phyloP scores from a whole-genome alignment of 1,140 invertebrate genomes.

The Trichonephila clavata region DNA sequence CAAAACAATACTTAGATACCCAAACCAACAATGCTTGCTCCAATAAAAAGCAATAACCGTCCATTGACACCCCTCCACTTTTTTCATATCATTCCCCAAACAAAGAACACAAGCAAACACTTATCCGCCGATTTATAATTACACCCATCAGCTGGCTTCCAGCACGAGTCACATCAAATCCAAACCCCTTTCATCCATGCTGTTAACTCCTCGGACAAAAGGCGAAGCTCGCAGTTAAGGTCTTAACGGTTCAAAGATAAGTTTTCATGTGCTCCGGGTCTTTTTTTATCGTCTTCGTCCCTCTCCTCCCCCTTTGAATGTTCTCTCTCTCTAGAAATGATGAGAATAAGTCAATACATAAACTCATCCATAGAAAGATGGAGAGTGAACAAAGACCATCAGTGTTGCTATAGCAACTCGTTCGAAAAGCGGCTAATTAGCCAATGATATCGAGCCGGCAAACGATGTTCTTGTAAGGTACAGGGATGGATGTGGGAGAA shows the following conservation, averaged over 20 bases:
- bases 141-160: background rate
- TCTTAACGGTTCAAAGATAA: background rate
- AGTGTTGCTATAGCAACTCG: background rate
- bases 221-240: conserved; percentile 3
- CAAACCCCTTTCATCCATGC: background rate
- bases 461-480: conserved; percentile 24
- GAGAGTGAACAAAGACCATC: background rate
- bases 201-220: conserved; percentile 2
- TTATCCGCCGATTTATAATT: conserved; percentile 13
- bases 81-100: background rate
- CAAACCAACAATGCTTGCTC: no score
- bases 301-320: background rate
- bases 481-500: no score
- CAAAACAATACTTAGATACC: no score
- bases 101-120: background rate
- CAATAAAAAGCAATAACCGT: no score
- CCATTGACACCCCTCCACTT: no score
- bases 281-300: background rate
- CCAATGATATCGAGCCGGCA: conserved; percentile 14
- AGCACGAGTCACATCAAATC: conserved; percentile 10
- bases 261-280: background rate
- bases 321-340: background rate
- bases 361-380: conserved; percentile 1
- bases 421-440: conserved; percentile 36
- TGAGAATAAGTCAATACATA: conserved; percentile 18